Evolutionary conservation across 1,140 invertebrate genomes (phyloP), one percentile per base, ranked within the genome.

Genomic region (Apolygus lucorum): DNA sequence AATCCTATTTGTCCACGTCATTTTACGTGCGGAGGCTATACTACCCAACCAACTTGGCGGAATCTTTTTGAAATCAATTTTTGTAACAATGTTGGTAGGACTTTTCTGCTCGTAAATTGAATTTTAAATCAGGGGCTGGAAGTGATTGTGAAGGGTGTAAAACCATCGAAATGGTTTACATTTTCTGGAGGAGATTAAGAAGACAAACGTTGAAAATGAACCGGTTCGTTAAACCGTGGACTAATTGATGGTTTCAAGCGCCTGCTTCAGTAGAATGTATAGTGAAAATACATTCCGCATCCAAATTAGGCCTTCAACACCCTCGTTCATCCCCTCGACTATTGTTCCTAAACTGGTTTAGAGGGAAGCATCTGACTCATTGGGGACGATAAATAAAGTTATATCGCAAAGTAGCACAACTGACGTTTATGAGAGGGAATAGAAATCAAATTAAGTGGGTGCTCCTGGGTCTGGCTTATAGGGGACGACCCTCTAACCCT

Each of bases 391-490:
- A 59, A 59, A 59, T 59, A 59, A 59, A 59, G 54, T 59, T 59
- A 59, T 59, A 59, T 59, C 22, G 8, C 22, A 59, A 59, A 22
- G 54, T 59, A 24, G 54, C 28, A 14, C 27, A 34, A 66, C 27
- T 66, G 64, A 66, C 64, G 27, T 66, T 66, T 66, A 66, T 66
- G 64, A 66, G 64, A 29, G 64, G 64, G 64, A 66, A 66, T 66
- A 66, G 64, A 66, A 66, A 66, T 66, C 27, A 66, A 66, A 66
- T 66, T 66, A 66, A 66, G 64, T 66, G 64, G 64, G 54, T 59
- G 54, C 54, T 13, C 11, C 34, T 42, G 4, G 11, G 22, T 11
- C 54, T 59, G n/a, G n/a, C n/a, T n/a, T n/a, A n/a, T n/a, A n/a
- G n/a, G n/a, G n/a, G n/a, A n/a, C n/a, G n/a, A 8, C 54, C 54